Base-by-base conservation (phyloP, 2,113 vertebrate genomes). In the Ceyx melanurus region DNA sequence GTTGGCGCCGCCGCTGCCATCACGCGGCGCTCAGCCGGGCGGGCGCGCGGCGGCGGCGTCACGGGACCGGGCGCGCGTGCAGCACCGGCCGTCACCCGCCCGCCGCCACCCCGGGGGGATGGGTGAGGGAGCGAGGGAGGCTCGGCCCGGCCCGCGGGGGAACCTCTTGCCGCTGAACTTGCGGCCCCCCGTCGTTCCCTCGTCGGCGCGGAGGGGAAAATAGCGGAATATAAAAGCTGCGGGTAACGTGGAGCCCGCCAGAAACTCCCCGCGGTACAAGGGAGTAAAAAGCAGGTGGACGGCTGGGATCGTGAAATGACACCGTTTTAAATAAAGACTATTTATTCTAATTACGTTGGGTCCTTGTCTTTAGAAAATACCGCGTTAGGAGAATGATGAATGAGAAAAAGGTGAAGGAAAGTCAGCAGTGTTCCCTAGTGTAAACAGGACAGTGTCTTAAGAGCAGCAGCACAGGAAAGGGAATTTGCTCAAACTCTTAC, bases 51-150 rank as follows among this genome's bases (percentile, higher is more conserved):
- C 57, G n/a, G 58, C 58, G 35, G 23, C 26, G 65, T 92, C 93
- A 94, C 87, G 83, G 80, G 90, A 92, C 84, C 56, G 61, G 48
- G 81, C 70, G 88, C 88, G 84, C 88, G 91, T 85, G 88, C 71
- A 37, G 57, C 42, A 0, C 42, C 26, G 20, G 70, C 84, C 14
- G 81, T 86, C 89, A 92, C 86, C 92, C 78, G 86, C 89, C 75
- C 46, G 48, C 26, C 21, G 20, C 65, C 9, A 5, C 33, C 40
- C 17, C 26, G 19, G 19, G 25, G 43, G 23, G 28, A 20, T 22
- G 14, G 1, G 10, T 18, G 20, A 6, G 35, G 54, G 12, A 1
- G 0, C 1, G 15, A 19, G 6, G 15, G 42, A 6, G 19, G 28
- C 37, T 8, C 40, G 26, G 21, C 17, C 18, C 37, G 37, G 10